Evolutionary conservation across 2,888 invertebrate species (phyloP).

Genomic region (Auanema sp.): DNA sequence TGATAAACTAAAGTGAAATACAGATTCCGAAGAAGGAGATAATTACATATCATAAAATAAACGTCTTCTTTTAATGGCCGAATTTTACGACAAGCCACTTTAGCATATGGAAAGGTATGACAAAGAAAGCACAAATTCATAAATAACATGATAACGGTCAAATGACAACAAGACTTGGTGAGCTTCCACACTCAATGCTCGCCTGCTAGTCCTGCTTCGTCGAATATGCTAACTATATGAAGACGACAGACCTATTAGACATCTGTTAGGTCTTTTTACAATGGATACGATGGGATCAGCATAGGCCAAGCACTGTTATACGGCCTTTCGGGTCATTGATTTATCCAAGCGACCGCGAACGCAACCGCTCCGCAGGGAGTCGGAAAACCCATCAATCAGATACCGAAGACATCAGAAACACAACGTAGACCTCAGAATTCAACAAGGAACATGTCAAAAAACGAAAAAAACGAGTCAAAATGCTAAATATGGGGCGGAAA

Average conservation of each 20-base stretch:
- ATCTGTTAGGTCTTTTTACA: constrained; percentile 6
- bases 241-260: neutral
- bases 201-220: neutral
- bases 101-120: no score
- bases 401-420: neutral
- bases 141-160: no score
- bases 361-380: neutral
- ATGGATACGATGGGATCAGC: constrained; percentile 6
- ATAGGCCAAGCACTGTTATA: constrained; percentile 20
- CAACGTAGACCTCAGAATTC: no score
- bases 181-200: no score
- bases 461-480: no score
- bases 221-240: neutral
- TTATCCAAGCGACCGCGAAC: constrained; percentile 3
- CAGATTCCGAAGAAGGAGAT: constrained; percentile 3
- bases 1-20: constrained; percentile 1
- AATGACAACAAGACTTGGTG: no score
- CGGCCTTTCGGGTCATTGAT: constrained; percentile 21
- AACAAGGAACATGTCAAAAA: no score
- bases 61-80: neutral
- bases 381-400: neutral
- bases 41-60: constrained; percentile 4
- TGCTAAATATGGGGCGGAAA: no score
- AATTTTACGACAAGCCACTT: no score
- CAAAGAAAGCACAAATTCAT: no score